Conservation (phyloP, 2,888 invertebrate species). For the Lithophane semibrunnea region DNA sequence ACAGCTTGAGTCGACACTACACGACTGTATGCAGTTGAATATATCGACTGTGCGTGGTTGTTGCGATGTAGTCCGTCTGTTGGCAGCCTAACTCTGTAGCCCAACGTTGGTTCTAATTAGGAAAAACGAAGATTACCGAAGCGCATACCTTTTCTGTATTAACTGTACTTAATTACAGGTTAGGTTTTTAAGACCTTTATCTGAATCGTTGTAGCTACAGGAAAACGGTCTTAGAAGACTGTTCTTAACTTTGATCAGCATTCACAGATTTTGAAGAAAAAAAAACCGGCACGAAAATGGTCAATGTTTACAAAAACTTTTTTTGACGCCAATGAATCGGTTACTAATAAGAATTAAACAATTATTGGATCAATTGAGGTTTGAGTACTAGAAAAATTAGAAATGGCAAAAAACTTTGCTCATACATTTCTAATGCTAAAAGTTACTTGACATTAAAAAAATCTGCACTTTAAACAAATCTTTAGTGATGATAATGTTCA, state of each 20-base stretch:
- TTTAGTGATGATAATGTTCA: neutral
- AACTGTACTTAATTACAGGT: neutral
- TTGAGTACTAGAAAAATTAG: neutral
- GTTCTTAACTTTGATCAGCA: neutral
- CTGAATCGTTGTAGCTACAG: neutral
- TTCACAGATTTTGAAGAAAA: neutral
- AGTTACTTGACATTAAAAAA: neutral
- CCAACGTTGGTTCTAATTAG: neutral
- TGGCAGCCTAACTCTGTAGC: neutral
- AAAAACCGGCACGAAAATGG: neutral
- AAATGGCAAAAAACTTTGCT: neutral
- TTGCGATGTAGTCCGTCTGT: too few relatives aligned
- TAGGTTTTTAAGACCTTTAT: neutral
- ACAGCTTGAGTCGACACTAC: too few relatives aligned
- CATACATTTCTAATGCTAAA: neutral
- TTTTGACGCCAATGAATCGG: neutral
- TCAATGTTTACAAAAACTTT: neutral
- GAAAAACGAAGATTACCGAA: neutral
- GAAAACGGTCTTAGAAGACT: neutral
- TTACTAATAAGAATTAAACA: neutral
- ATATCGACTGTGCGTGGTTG: too few relatives aligned
- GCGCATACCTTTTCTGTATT: neutral
- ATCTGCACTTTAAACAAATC: neutral
- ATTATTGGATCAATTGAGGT: neutral
- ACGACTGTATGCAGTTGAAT: too few relatives aligned